phyloP scores from a whole-genome alignment of 2,113 vertebrate genomes.

The Datnioides undecimradiatus region DNA sequence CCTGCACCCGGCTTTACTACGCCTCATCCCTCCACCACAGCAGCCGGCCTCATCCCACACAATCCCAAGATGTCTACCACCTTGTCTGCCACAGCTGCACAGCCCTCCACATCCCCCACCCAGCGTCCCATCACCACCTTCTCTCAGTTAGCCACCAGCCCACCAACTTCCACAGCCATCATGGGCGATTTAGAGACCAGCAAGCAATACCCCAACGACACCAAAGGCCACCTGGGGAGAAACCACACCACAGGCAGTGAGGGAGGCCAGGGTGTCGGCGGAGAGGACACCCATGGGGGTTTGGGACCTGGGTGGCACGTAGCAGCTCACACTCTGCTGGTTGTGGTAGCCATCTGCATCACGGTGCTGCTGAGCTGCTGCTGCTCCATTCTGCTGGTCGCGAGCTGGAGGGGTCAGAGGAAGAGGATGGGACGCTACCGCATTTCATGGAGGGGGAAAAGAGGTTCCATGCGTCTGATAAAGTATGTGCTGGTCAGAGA shows the following conservation, averaged over 20 bases:
- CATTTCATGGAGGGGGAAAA: conserved; percentile 72
- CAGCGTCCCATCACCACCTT: neutral
- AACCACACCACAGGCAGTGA: conserved; percentile 80
- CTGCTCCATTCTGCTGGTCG: conserved; percentile 81
- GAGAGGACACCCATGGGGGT: conserved; percentile 30
- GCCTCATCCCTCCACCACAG: conserved; percentile 1
- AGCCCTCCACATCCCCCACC: conserved; percentile 4
- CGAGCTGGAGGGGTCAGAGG: conserved; percentile 80
- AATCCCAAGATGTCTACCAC: neutral
- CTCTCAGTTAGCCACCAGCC: conserved; percentile 2
- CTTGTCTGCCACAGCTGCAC: neutral
- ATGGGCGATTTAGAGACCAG: conserved; percentile 78
- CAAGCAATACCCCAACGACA: conserved; percentile 86
- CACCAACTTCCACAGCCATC: conserved; percentile 34
- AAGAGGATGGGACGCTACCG: conserved; percentile 84
- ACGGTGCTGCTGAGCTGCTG: conserved; percentile 86
- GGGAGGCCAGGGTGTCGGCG: conserved; percentile 31
- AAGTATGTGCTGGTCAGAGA: conserved; percentile 83
- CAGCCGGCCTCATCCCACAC: neutral
- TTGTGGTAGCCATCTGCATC: conserved; percentile 82
- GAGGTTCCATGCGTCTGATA: conserved; percentile 80
- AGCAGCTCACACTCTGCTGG: conserved; percentile 80
- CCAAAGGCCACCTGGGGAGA: conserved; percentile 82
- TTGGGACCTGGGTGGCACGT: conserved; percentile 71
- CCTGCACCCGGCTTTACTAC: conserved; percentile 13